Evolutionary conservation across 2,888 invertebrate species (phyloP).

Genomic region (Drosophila neoperkinsi): DNA sequence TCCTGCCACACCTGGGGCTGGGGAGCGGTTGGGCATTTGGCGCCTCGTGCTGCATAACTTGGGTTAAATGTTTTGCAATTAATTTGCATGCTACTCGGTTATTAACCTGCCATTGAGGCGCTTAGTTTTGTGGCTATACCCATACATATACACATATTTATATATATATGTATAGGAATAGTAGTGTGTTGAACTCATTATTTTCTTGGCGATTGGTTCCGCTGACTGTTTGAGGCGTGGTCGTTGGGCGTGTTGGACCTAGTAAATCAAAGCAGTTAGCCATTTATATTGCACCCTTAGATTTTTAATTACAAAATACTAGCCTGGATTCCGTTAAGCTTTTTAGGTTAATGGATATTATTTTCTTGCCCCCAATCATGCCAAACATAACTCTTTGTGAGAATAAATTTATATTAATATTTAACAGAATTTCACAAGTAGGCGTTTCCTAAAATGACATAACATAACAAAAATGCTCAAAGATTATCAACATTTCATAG

Average conservation of each 20-base stretch:
- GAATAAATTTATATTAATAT: background rate
- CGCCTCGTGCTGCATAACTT: conserved; percentile 24
- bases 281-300: conserved; percentile 11
- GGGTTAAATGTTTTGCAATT: conserved; percentile 77
- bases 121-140: conserved; percentile 7
- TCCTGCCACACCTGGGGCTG: conserved; percentile 10
- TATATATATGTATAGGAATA: background rate
- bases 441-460: background rate
- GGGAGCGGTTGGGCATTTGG: conserved; percentile 5
- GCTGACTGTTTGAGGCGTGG: conserved; percentile 10
- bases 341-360: conserved; percentile 6
- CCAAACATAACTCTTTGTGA: background rate
- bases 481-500: background rate
- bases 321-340: background rate
- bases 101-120: conserved; percentile 69
- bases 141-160: background rate
- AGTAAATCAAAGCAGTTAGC: conserved; percentile 59
- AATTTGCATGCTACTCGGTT: conserved; percentile 78
- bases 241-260: conserved; percentile 55
- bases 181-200: conserved; percentile 41
- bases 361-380: background rate
- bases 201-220: conserved; percentile 30
- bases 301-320: conserved; percentile 30
- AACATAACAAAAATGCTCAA: background rate
- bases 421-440: background rate